Evolutionary conservation across 2,113 vertebrate species (phyloP).

Genomic region (Rattus norvegicus): GRCr8 NC_086024.1:58412501-58413000

Average conservation of each 20-base stretch:
- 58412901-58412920: conserved; percentile 73
- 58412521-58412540: background rate
- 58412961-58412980: background rate
- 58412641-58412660: conserved; percentile 77
- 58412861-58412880: conserved; percentile 46
- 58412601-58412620: conserved; percentile 61
- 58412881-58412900: conserved; percentile 76
- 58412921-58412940: conserved; percentile 86
- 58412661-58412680: conserved; percentile 79
- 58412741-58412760: conserved; percentile 82
- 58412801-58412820: conserved; percentile 76
- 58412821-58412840: conserved; percentile 88
- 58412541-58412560: background rate
- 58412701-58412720: conserved; percentile 73
- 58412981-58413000: background rate
- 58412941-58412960: conserved; percentile 53
- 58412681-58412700: conserved; percentile 73
- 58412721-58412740: conserved; percentile 85
- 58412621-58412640: conserved; percentile 69
- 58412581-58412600: conserved; percentile 19
- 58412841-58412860: conserved; percentile 83
- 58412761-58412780: conserved; percentile 83
- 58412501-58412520: background rate
- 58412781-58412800: conserved; percentile 86
- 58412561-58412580: background rate